Base-by-base conservation (phyloP, 2,113 vertebrate species). In the Phylloscopus whistleri region DNA sequence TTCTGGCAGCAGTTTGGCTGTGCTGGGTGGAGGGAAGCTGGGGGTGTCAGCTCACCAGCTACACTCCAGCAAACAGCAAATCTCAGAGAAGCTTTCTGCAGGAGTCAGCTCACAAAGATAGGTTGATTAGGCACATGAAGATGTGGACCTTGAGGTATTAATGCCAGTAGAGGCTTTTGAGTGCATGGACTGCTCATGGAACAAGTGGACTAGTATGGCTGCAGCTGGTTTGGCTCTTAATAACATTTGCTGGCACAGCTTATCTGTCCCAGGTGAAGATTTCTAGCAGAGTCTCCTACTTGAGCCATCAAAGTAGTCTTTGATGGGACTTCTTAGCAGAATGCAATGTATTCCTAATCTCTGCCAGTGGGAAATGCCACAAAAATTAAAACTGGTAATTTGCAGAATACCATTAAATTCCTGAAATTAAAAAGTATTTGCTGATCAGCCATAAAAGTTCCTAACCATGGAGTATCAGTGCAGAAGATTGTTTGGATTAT, bases 101-200 rank as follows among this genome's bases (percentile, higher is more conserved):
- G 17, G 9, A 24, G 28, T 87, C 26, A 37, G 9, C 19, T 90
- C 69, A 26, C 15, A 5, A 10, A 44, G 26, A 5, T 22, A 8
- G 11, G 8, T 30, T 58, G 26, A 14, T 60, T 9, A 72, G 53
- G 24, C 28, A 22, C 14, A 14, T 33, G 80, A 52, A 83, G 46
- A 41, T 0, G 1, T 9, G 33, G 35, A 37, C 9, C 20, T 70
- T 59, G 33, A 48, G 21, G 27, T 55, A 1, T 55, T 19, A 41
- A 19, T 91, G 82, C 82, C 66, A 66, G 31, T 9, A 16, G 72
- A 69, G 26, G 12, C 28, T 86, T 69, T 13, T 33, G 22, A 33
- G 23, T 58, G 43, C 10, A 0, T 26, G 53, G 24, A 24, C 24
- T 67, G 60, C 15, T 1, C 33, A 16, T 24, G 35, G 22, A 67